These are phyloP conservation scores for Cephonodes hylas DNA, from an alignment of 2,888 invertebrate genomes.

Conservation along the genomic window DNA sequence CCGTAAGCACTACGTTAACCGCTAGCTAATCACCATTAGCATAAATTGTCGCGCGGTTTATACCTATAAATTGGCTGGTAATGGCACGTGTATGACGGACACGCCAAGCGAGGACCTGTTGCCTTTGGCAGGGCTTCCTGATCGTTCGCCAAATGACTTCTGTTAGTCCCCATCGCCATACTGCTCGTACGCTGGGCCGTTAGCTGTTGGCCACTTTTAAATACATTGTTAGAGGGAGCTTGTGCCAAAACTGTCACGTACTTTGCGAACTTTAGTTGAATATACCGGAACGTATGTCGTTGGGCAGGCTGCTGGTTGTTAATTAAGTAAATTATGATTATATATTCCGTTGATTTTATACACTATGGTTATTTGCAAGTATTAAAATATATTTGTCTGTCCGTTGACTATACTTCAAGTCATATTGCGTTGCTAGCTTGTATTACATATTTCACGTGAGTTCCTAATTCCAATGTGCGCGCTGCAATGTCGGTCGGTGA, in stretches of 20 bases:
- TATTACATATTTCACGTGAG: too few species aligned
- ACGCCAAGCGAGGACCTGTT: conserved; percentile 47
- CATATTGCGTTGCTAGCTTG: too few species aligned
- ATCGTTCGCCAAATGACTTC: conserved; percentile 55
- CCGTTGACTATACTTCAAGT: too few species aligned
- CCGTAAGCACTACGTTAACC: not conserved
- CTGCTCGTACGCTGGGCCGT: conserved; percentile 19
- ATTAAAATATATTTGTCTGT: too few species aligned
- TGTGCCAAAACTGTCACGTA: conserved; percentile 10
- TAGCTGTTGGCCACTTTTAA: conserved; percentile 26
- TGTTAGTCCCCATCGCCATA: conserved; percentile 42
- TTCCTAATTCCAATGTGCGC: too few species aligned
- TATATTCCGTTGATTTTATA: not conserved
- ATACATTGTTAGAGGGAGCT: conserved; percentile 21
- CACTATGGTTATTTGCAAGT: not conserved
- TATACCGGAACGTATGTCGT: not conserved
- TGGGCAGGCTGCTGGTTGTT: not conserved
- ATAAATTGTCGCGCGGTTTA: conserved; percentile 18
- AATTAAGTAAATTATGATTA: not conserved
- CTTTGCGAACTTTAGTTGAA: not conserved
- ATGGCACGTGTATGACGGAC: conserved; percentile 19
- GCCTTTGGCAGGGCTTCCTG: conserved; percentile 54
- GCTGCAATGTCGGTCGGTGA: too few species aligned
- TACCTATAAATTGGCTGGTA: conserved; percentile 17
- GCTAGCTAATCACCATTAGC: conserved; percentile 19